Evolutionary conservation across 1,140 invertebrate genomes (phyloP).

Genomic region (Drosophila parabipectinata): DNA sequence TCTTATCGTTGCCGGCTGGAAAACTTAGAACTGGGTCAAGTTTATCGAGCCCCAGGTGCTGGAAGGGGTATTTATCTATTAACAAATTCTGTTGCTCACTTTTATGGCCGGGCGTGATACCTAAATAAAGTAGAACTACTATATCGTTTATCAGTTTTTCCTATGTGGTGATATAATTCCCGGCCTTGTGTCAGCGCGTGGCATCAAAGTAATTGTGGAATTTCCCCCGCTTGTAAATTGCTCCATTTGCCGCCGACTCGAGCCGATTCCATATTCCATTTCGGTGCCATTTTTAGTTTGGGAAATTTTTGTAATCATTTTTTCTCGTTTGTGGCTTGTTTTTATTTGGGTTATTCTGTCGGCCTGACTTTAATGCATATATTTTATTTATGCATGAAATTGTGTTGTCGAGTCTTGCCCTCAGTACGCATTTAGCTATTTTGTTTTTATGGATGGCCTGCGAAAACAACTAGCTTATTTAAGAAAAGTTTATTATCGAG

Average conservation of each 20-base stretch:
- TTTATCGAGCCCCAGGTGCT: constrained; percentile 53
- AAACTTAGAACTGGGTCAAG: constrained; percentile 66
- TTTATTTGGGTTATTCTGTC: constrained; percentile 52
- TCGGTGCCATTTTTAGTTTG: constrained; percentile 39
- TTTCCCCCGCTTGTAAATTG: constrained; percentile 58
- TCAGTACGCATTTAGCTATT: constrained; percentile 18
- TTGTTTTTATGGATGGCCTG: constrained; percentile 9
- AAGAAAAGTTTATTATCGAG: not conserved
- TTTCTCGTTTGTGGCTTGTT: constrained; percentile 40
- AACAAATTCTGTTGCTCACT: constrained; percentile 12
- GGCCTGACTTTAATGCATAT: constrained; percentile 43
- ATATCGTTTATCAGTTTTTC: constrained; percentile 43
- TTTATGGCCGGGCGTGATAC: constrained; percentile 23
- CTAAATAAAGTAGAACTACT: not conserved
- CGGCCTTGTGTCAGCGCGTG: constrained; percentile 48
- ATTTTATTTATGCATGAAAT: constrained; percentile 44
- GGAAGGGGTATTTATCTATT: constrained; percentile 52
- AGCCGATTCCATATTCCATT: constrained; percentile 25
- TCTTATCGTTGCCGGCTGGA: constrained; percentile 32
- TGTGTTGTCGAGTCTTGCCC: constrained; percentile 12
- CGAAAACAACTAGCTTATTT: constrained; percentile 9
- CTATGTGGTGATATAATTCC: constrained; percentile 33
- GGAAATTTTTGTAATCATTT: constrained; percentile 63
- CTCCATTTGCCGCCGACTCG: constrained; percentile 36
- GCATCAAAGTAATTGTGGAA: constrained; percentile 65